Evolutionary conservation across 2,797 vertebrate genomes (phyloP), one percentile per base, ranked within the genome.

Genomic region (Cossypha heuglini): DNA sequence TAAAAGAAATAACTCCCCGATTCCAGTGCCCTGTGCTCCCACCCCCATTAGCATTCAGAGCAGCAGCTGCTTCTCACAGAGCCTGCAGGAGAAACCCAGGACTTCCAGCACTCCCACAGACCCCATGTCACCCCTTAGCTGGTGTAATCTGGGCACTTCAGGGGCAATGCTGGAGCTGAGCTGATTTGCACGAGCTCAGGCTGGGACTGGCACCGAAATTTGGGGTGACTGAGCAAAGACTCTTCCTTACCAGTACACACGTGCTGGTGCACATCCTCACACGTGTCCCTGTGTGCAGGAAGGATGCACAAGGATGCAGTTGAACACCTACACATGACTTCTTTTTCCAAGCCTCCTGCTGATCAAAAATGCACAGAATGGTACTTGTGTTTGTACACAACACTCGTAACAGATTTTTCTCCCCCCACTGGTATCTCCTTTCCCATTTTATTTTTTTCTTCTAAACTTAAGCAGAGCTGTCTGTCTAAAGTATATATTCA

Each of bases 401-500:
- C 64, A 95, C 68, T 64, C 37, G 14, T 52, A 84, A 91, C 75
- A 61, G 90, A 88, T 92, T 71, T 83, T 40, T 73, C 82, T 78
- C 84, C 1, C 19, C 31, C 3, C 86, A 58, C 76, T 88, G 81
- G 25, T 90, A 35, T 91, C 83, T 42, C 79, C 26, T 19, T 48
- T 3, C 40, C 3, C 5, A 5, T 9, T 40, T 37, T 54, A 54
- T 38, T 77, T 37, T 48, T 42, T 21, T 3, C 14, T 10, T 33
- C 28, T 4, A 66, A 82, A 90, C 59, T 82, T 64, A 33, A 77
- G 57, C 49, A 94, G 40, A 96, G 61, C 84, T 97, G 94, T 94
- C 95, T 96, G 88, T 97, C 80, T 97, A 77, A 97, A 93, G 93
- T 85, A 88, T 87, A 92, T 91, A 92, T 96, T 96, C 96, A 93